Evolutionary conservation across 2,797 vertebrate species (phyloP).

Genomic region (Gastrophryne carolinensis): DNA sequence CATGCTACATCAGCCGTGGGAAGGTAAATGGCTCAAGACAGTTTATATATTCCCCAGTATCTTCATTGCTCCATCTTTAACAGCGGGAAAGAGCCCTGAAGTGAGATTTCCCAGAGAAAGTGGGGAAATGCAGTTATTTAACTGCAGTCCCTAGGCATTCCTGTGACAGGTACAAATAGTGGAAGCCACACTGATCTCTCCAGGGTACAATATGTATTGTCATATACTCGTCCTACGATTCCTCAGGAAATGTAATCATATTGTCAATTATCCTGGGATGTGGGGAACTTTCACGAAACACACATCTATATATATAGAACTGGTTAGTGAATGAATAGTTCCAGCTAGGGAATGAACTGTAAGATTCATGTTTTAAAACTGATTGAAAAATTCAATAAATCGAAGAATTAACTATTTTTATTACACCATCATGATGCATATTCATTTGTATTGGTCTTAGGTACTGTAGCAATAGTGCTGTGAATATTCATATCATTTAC

Average conservation of each 20-base stretch:
- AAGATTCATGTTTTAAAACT: too few species aligned
- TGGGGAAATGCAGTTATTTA: neutral
- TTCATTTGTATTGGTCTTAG: too few species aligned
- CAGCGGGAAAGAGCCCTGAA: neutral
- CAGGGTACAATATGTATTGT: neutral
- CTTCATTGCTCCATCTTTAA: neutral
- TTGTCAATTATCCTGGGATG: neutral
- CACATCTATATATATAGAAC: neutral
- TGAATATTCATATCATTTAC: too few species aligned
- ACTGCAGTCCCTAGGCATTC: neutral
- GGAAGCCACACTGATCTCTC: neutral
- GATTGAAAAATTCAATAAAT: too few species aligned
- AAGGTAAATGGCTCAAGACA: neutral
- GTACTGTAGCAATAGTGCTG: too few species aligned
- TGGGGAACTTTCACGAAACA: neutral
- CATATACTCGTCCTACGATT: neutral
- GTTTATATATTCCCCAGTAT: neutral
- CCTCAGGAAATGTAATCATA: slow-evolving; percentile 5
- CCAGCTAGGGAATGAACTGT: neutral
- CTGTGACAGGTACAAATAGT: slow-evolving; percentile 4
- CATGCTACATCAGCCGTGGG: neutral
- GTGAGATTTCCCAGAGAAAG: neutral
- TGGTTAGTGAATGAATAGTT: neutral
- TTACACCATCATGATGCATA: too few species aligned
- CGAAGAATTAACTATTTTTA: too few species aligned